Percentiles rank a stretch among this genome's conserved stretches.
These are phyloP conservation scores for Diceros bicornis DNA, from an alignment of 2,797 vertebrate species.

Conservation along the genomic window DNA sequence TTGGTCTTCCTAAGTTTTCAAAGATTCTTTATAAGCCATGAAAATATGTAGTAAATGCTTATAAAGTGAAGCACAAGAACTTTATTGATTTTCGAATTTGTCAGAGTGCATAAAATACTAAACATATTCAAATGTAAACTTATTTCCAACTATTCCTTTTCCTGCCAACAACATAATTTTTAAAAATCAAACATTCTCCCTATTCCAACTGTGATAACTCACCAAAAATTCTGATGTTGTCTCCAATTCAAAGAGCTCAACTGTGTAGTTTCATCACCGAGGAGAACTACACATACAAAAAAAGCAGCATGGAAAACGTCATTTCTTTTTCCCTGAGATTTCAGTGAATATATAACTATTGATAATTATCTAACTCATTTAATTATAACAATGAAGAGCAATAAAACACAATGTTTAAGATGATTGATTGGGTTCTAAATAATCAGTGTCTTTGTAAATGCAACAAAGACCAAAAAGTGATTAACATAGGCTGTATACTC, in stretches of 20 bases:
- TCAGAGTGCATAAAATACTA: neutral
- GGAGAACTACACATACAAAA: neutral
- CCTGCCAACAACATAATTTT: neutral
- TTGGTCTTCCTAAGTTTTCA: conserved; percentile 19
- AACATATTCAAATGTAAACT: neutral
- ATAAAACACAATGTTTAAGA: neutral
- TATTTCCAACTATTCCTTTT: conserved; percentile 30
- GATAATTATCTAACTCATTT: neutral
- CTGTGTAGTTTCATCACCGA: neutral
- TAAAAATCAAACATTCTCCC: neutral
- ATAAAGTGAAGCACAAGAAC: neutral
- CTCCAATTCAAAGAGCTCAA: conserved; percentile 19
- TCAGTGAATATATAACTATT: neutral
- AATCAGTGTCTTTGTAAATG: neutral
- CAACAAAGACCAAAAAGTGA: neutral
- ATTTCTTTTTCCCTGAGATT: neutral
- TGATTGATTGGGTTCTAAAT: neutral
- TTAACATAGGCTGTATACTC: neutral
- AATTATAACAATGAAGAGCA: neutral
- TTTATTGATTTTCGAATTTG: neutral
- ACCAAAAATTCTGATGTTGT: neutral
- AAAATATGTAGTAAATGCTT: conserved; percentile 19
- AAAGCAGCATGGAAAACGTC: neutral
- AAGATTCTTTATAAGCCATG: neutral
- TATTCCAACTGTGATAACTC: neutral